Percentiles rank a stretch among this genome's conserved stretches.
Evolutionary conservation across 2,888 invertebrate genomes (phyloP).

Genomic region (Octonoba sinensis): DNA sequence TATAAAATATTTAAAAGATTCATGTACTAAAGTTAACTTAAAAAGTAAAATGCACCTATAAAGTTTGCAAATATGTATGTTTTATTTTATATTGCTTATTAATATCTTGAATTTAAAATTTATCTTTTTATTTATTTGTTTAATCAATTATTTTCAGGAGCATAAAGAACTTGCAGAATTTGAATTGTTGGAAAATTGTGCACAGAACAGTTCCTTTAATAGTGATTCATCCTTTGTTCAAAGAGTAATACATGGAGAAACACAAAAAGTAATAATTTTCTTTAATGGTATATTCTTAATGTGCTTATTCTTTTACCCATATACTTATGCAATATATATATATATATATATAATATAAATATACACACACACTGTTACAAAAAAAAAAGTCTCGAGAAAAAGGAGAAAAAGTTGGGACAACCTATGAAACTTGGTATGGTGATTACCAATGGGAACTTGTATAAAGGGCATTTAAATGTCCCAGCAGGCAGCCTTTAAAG

Average conservation of each 20-base stretch:
- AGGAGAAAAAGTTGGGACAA: too few species aligned
- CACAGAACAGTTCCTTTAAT: conserved; percentile 58
- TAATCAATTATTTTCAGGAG: conserved; percentile 10
- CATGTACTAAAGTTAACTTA: too few species aligned
- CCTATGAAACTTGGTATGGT: too few species aligned
- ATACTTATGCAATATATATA: too few species aligned
- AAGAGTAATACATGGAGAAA: conserved; percentile 22
- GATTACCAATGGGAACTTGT: too few species aligned
- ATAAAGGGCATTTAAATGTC: too few species aligned
- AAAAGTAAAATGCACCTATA: too few species aligned
- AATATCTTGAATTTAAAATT: background rate
- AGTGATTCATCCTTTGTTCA: conserved; percentile 61
- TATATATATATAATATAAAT: background rate
- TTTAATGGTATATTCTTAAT: too few species aligned
- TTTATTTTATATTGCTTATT: background rate
- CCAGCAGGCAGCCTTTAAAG: too few species aligned
- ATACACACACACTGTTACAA: background rate
- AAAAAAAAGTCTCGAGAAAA: too few species aligned
- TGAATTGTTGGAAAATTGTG: conserved; percentile 56
- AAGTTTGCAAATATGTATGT: too few species aligned
- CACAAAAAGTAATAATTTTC: conserved; percentile 2
- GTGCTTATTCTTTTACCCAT: background rate
- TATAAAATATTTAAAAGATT: too few species aligned
- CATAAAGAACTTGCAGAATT: conserved; percentile 55
- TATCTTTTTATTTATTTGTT: background rate